These are phyloP conservation scores for Resseliella maxima DNA, from an alignment of 2,888 invertebrate genomes.

Conservation along the genomic window DNA sequence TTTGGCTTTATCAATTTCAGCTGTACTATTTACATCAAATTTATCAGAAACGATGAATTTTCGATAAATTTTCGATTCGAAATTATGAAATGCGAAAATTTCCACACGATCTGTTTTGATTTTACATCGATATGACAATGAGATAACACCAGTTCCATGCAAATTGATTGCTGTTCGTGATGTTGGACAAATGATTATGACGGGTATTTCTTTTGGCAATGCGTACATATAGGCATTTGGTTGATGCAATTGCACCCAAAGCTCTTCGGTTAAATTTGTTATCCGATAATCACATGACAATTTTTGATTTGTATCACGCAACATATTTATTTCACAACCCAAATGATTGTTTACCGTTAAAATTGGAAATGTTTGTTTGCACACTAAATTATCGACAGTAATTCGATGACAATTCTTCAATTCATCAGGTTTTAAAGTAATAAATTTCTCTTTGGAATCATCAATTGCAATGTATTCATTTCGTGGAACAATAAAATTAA, in stretches of 20 bases:
- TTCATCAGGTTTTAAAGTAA: background rate
- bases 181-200: background rate
- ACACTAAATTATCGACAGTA: background rate
- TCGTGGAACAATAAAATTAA: background rate
- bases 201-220: background rate
- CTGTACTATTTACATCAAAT: background rate
- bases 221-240: conserved; percentile 2
- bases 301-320: background rate
- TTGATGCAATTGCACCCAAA: background rate
- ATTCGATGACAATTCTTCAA: conserved; percentile 16
- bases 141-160: background rate
- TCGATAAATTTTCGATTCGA: background rate
- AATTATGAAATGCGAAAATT: background rate
- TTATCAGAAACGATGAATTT: background rate
- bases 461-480: conserved; percentile 1
- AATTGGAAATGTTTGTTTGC: conserved; percentile 21
- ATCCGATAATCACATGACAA: background rate
- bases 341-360: background rate
- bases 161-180: background rate
- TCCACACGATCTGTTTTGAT: conserved; percentile 17
- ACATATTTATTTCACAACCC: conserved; percentile 16
- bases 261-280: background rate
- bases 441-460: background rate
- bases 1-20: background rate
- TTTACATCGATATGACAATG: background rate